phyloP scores from a whole-genome alignment of 2,113 vertebrate species.

The Ailurus styani region DNA sequence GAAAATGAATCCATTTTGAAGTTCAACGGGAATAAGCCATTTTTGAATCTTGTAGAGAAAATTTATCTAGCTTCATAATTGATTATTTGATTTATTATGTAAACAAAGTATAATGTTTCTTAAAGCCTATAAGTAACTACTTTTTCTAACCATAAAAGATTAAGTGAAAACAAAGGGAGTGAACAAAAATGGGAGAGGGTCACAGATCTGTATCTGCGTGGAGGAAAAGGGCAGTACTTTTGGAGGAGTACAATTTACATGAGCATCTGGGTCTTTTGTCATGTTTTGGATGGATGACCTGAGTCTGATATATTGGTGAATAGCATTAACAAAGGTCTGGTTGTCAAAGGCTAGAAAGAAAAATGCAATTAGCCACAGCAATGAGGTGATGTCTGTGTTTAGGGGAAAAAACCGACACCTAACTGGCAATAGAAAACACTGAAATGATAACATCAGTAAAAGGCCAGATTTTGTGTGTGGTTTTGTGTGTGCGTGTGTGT shows the following conservation, averaged over 20 bases:
- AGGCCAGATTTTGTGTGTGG: background rate
- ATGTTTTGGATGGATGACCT: conserved; percentile 43
- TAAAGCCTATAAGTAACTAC: background rate
- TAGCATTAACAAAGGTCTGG: conserved; percentile 55
- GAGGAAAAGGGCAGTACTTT: conserved; percentile 28
- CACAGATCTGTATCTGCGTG: background rate
- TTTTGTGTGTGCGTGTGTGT: background rate
- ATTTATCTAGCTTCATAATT: background rate
- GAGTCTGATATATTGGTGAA: conserved; percentile 53
- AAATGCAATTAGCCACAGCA: conserved; percentile 49
- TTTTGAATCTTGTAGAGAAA: background rate
- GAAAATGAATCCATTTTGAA: background rate
- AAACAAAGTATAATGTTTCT: background rate
- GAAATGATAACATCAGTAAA: background rate
- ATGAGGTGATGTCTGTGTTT: conserved; percentile 52
- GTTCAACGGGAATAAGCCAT: background rate
- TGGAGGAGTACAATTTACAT: conserved; percentile 3
- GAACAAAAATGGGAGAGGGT: background rate
- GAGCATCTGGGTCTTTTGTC: conserved; percentile 53
- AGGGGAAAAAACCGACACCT: background rate
- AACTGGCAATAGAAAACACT: background rate
- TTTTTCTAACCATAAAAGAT: conserved; percentile 17
- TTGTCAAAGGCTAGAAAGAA: conserved; percentile 45
- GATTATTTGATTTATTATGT: background rate
- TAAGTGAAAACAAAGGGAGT: conserved; percentile 10